phyloP scores from a whole-genome alignment of 2,888 invertebrate species.

The Bombyx huttoni region DNA sequence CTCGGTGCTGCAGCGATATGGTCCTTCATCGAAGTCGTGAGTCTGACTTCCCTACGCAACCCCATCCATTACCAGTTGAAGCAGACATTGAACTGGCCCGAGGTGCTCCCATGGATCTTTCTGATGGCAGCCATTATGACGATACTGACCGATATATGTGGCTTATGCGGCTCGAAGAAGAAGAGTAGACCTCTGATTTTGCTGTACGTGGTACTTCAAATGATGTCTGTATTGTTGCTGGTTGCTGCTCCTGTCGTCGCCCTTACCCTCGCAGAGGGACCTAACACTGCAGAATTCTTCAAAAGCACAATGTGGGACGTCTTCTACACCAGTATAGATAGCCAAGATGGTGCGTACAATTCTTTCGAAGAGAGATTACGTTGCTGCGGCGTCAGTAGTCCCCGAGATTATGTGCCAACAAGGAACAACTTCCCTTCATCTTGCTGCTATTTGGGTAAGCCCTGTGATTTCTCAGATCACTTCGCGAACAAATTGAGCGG shows the following conservation, averaged over 20 bases:
- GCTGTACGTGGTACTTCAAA: background rate
- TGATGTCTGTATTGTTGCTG: background rate
- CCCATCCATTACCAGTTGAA: background rate
- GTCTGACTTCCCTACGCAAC: background rate
- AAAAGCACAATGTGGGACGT: background rate
- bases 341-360: background rate
- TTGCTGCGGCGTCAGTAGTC: background rate
- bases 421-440: background rate
- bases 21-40: background rate
- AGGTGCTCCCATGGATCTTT: background rate
- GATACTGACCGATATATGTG: background rate
- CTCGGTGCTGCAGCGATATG: background rate
- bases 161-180: background rate
- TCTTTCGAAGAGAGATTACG: background rate
- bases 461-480: background rate
- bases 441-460: background rate
- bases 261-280: background rate
- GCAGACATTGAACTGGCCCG: background rate
- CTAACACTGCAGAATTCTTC: background rate
- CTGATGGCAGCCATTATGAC: background rate
- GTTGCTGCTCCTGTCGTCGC: background rate
- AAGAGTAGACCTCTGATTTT: background rate
- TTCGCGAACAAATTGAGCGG: background rate
- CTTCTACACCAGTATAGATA: background rate
- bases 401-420: background rate